Percentiles rank a stretch among this genome's conserved stretches.
Evolutionary conservation across 2,888 invertebrate genomes (phyloP).

Genomic region (Priocnemis perturbator): DNA sequence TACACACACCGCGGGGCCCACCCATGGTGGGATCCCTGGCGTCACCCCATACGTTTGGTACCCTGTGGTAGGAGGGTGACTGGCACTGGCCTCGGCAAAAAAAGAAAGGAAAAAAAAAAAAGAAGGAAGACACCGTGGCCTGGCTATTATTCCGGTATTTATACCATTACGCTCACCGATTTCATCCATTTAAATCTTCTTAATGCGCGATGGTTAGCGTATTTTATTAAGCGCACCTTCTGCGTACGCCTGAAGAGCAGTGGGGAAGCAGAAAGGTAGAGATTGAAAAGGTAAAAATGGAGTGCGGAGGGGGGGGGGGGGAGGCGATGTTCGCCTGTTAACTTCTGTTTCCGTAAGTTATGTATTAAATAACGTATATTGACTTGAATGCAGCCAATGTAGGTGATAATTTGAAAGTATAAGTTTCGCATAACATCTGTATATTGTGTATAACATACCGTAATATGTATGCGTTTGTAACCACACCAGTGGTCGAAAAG

Average conservation of each 20-base stretch:
- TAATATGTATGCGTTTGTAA: no score
- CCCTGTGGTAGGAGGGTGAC: constrained; percentile 29
- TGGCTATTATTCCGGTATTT: constrained; percentile 71
- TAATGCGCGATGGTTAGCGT: constrained; percentile 68
- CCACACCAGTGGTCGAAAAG: no score
- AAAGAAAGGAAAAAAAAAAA: constrained; percentile 14
- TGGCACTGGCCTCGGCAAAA: background rate
- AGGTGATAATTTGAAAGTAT: no score
- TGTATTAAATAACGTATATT: no score
- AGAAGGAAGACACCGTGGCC: constrained; percentile 56
- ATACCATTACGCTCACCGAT: constrained; percentile 61
- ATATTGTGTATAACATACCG: no score
- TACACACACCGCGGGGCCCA: constrained; percentile 54
- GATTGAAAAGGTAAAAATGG: background rate
- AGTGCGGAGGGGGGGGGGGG: no score
- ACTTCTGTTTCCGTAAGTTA: no score
- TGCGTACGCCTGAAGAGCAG: constrained; percentile 29
- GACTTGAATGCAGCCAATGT: no score
- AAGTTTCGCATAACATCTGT: no score
- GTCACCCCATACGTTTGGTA: constrained; percentile 70
- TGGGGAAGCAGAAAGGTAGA: background rate
- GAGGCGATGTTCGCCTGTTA: no score
- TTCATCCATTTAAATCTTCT: constrained; percentile 67
- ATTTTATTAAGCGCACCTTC: constrained; percentile 59
- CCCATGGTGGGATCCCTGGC: constrained; percentile 63